These are phyloP conservation scores for Leptobrachium ailaonicum DNA, from an alignment of 2,113 vertebrate species.

Conservation along the genomic window DNA sequence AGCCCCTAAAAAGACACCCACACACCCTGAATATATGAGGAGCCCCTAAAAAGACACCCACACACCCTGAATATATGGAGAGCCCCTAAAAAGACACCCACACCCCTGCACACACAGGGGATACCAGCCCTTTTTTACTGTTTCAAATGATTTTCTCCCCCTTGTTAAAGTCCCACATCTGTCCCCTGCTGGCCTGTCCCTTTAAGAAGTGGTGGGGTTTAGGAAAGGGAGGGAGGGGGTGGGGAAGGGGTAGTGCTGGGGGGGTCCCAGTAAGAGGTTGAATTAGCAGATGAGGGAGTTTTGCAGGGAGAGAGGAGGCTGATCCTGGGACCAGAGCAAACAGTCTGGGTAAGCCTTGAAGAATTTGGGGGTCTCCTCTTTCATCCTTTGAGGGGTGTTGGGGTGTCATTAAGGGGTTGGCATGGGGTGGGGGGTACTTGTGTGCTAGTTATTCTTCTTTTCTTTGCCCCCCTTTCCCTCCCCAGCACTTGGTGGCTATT, in stretches of 20 bases:
- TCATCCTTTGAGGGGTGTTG: background rate
- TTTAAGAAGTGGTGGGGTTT: slow-evolving; percentile 19
- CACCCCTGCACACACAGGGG: too few species aligned
- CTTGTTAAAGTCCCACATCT: too few species aligned
- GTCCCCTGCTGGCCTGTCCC: background rate
- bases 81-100: too few species aligned
- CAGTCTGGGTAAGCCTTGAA: background rate
- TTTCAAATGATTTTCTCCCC: too few species aligned
- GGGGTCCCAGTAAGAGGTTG: background rate
- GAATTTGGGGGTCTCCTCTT: slow-evolving; percentile 19
- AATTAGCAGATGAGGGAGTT: slow-evolving; percentile 16
- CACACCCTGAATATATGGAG: too few species aligned
- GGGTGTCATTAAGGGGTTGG: background rate
- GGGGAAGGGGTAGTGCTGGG: background rate
- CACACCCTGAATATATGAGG: too few species aligned
- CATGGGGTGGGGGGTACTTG: background rate
- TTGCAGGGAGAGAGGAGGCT: background rate
- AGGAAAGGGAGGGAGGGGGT: background rate
- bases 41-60: too few species aligned
- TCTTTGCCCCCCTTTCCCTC: background rate
- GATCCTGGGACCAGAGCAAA: background rate
- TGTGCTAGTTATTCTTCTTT: slow-evolving; percentile 10
- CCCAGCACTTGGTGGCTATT: background rate
- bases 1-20: too few species aligned
- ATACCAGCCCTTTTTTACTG: too few species aligned